A percentile compares a stretch with the other conserved stretches of the same genome.
Evolutionary conservation across 2,888 invertebrate species (phyloP).

Genomic region (Anodontia alba): DNA sequence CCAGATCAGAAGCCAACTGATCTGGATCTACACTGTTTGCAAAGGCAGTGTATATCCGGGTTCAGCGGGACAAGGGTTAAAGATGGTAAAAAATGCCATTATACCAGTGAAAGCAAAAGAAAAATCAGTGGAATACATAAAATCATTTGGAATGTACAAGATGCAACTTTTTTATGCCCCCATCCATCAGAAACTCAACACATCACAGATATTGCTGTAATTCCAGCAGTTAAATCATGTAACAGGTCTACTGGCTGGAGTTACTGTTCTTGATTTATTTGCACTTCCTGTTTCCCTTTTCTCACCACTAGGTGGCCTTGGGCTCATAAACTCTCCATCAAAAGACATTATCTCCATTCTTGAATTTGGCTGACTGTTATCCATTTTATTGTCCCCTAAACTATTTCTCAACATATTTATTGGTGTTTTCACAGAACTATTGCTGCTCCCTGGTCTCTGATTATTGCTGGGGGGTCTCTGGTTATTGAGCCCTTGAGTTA

Average conservation of each 20-base stretch:
- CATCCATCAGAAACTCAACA: no score
- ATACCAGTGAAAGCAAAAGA: no score
- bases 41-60: no score
- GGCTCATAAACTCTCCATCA: slow-evolving; percentile 62
- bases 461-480: slow-evolving; percentile 33
- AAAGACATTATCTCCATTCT: slow-evolving; percentile 65
- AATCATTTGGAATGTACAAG: no score
- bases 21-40: no score
- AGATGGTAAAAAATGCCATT: no score
- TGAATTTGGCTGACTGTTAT: slow-evolving; percentile 47
- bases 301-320: slow-evolving; percentile 60
- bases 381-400: slow-evolving; percentile 50
- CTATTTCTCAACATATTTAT: slow-evolving; percentile 51
- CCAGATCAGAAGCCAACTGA: no score
- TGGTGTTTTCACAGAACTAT: slow-evolving; percentile 50
- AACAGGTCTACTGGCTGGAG: slow-evolving; percentile 24
- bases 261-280: slow-evolving; percentile 48
- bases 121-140: no score
- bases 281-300: slow-evolving; percentile 46
- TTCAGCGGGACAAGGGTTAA: no score
- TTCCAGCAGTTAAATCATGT: no score
- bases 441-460: slow-evolving; percentile 23
- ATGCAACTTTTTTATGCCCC: no score
- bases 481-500: slow-evolving; percentile 73
- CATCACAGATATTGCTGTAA: no score